A percentile compares a stretch with the other conserved stretches of the same genome.
Evolutionary conservation across 2,888 invertebrate genomes (phyloP).

Genomic region (Junonia oenone): DNA sequence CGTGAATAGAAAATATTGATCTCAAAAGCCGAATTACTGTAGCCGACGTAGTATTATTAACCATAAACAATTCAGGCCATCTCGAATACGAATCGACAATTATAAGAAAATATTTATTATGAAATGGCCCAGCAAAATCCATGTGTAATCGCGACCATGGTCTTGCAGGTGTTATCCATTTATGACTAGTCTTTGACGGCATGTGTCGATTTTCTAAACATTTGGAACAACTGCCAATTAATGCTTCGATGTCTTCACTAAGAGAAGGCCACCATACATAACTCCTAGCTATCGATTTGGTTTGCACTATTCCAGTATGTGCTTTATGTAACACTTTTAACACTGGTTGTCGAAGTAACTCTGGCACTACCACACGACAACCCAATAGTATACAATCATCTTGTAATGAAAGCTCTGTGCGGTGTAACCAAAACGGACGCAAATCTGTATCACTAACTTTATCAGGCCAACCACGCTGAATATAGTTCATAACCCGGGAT

Average conservation of each 20-base stretch:
- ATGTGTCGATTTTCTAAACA: conserved; percentile 18
- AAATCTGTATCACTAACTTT: conserved; percentile 8
- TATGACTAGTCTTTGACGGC: conserved; percentile 14
- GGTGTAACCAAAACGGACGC: conserved; percentile 15
- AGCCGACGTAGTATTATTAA: conserved; percentile 18
- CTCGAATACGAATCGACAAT: conserved; percentile 23
- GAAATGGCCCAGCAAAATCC: conserved; percentile 27
- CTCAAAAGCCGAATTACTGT: conserved; percentile 25
- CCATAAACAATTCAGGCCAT: conserved; percentile 25
- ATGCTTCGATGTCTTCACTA: conserved; percentile 18
- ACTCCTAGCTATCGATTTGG: conserved; percentile 29
- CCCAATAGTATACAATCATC: conserved; percentile 18
- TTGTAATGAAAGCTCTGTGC: conserved; percentile 14
- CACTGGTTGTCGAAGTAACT: conserved; percentile 2
- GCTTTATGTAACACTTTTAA: conserved; percentile 19
- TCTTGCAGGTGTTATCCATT: conserved; percentile 17
- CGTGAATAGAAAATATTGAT: conserved; percentile 23
- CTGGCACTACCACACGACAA: conserved; percentile 14
- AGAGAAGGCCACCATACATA: conserved; percentile 32
- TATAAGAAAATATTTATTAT: conserved; percentile 25
- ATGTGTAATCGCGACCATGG: conserved; percentile 18
- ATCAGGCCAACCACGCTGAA: conserved; percentile 8
- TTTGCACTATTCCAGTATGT: conserved; percentile 30
- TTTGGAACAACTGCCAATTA: background rate
- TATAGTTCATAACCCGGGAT: conserved; percentile 6